Conservation (phyloP, 2,113 vertebrate species). For the Halcyon malimbica region DNA sequence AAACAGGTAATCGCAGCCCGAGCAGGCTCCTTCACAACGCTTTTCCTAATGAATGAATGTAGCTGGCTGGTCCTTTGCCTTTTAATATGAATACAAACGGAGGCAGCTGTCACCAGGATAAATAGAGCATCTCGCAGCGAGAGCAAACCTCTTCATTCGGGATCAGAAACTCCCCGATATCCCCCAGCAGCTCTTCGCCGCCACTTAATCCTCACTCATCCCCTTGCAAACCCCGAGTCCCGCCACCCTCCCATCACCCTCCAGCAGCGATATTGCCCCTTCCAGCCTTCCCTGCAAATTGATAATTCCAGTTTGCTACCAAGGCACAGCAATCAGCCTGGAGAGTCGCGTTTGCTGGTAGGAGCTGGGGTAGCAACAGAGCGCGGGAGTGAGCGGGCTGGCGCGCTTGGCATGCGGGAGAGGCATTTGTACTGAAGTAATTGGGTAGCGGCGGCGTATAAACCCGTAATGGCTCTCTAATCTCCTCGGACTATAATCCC, state of each 20-base stretch:
- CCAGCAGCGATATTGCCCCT: neutral
- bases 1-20: constrained; percentile 41
- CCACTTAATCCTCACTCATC: neutral
- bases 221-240: neutral
- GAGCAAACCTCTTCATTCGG: neutral
- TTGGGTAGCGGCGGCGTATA: accelerated
- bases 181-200: neutral
- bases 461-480: neutral
- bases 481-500: neutral
- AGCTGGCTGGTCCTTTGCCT: neutral
- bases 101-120: neutral
- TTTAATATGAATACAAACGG: neutral
- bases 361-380: neutral
- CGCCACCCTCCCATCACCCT: neutral
- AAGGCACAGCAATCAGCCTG: neutral
- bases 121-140: neutral
- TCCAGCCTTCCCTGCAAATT: neutral
- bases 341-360: accelerated
- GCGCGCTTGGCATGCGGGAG: neutral
- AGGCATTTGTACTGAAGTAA: neutral
- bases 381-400: accelerated
- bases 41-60: neutral
- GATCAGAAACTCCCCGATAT: neutral
- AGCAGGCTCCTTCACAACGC: neutral
- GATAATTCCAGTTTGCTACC: neutral